Evolutionary conservation across 2,797 vertebrate species (phyloP).

Genomic region (Paramormyrops hopkinsi): DNA sequence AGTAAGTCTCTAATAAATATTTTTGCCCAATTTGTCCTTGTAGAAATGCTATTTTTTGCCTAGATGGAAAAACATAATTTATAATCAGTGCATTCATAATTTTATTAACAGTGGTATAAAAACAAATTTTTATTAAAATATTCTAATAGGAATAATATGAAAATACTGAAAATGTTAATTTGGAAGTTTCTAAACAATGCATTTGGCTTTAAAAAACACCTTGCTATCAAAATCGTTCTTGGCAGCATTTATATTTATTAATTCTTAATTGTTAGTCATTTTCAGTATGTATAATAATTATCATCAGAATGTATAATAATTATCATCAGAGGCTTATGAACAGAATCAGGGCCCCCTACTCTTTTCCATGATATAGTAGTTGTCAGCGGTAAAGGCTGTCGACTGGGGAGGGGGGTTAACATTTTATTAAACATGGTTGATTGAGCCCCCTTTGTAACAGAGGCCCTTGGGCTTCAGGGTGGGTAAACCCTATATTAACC

Average conservation of each 20-base stretch:
- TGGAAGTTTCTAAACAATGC: background rate
- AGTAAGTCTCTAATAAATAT: background rate
- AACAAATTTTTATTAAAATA: background rate
- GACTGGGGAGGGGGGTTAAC: background rate
- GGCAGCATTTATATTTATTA: background rate
- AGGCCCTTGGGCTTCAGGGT: background rate
- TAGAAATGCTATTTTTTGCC: background rate
- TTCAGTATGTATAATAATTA: background rate
- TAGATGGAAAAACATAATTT: background rate
- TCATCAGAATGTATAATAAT: background rate
- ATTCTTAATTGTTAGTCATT: background rate
- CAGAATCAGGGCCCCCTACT: background rate
- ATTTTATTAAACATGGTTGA: background rate
- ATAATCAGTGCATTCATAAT: background rate
- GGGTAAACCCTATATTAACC: background rate
- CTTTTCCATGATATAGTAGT: background rate
- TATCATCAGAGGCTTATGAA: background rate
- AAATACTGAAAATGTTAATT: background rate
- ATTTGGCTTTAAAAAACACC: background rate
- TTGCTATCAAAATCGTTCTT: background rate
- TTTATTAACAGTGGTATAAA: background rate
- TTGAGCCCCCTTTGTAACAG: background rate
- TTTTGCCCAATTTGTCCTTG: background rate
- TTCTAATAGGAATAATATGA: background rate
- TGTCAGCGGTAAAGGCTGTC: background rate